phyloP scores from a whole-genome alignment of 2,888 invertebrate genomes.

The Amphipoea oculea region DNA sequence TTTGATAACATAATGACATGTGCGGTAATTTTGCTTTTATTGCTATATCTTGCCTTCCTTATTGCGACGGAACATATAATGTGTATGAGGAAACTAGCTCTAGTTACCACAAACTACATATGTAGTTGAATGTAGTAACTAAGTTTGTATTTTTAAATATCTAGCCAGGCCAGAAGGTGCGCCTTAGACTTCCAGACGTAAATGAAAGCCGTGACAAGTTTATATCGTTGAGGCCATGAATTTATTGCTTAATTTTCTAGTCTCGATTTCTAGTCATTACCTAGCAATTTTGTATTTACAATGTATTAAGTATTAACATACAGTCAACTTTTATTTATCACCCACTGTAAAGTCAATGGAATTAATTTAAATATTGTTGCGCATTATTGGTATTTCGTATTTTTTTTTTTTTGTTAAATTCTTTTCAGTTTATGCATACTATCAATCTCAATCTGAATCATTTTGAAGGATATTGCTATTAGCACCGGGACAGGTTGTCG shows the following conservation, averaged over 20 bases:
- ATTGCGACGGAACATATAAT: conserved; percentile 44
- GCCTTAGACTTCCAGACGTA: conserved; percentile 28
- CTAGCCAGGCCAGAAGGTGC: conserved; percentile 20
- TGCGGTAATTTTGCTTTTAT: conserved; percentile 37
- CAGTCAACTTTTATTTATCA: not conserved
- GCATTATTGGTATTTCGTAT: not conserved
- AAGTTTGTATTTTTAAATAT: conserved; percentile 21
- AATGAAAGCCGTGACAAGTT: conserved; percentile 61
- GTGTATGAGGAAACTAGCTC: conserved; percentile 44
- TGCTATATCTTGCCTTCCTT: conserved; percentile 49
- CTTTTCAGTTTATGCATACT: not conserved
- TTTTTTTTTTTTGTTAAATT: not conserved
- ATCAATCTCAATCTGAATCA: too few species aligned
- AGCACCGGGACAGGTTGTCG: conserved; percentile 36
- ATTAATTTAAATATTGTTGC: conserved; percentile 1
- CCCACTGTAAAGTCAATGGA: not conserved
- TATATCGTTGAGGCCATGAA: conserved; percentile 31
- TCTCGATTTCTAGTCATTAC: conserved; percentile 31
- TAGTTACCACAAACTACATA: conserved; percentile 11
- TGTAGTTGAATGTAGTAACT: not conserved
- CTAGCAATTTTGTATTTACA: conserved; percentile 22
- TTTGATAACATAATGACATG: conserved; percentile 33
- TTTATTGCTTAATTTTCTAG: conserved; percentile 42
- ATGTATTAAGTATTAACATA: not conserved
- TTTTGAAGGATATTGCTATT: conserved; percentile 4